Conservation (phyloP, 92 coral and sea anemone genomes). For the Bergia sp. region DNA sequence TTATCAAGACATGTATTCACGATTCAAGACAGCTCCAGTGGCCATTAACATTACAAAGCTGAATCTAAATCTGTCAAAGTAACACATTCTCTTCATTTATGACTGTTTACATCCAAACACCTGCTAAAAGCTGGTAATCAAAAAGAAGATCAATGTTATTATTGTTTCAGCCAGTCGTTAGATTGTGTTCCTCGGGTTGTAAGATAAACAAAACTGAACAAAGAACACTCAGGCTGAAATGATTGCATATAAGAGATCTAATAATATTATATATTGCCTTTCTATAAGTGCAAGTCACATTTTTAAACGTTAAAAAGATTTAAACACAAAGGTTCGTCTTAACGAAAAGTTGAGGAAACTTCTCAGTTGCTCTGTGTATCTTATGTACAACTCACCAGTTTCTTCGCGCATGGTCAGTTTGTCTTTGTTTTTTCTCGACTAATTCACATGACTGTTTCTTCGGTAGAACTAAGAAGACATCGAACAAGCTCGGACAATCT, state of each 20-base stretch:
- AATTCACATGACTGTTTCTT: no score
- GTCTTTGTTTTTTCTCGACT: no score
- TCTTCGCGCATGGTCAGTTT: background rate
- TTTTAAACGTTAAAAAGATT: no score
- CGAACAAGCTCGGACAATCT: no score
- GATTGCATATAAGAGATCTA: background rate
- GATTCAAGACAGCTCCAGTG: no score
- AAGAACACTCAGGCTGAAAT: background rate
- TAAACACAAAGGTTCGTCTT: background rate
- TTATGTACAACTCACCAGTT: background rate
- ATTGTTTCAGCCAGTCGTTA: background rate
- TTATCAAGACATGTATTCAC: background rate
- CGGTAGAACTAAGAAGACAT: no score
- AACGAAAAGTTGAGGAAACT: no score
- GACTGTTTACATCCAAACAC: background rate
- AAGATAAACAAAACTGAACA: background rate
- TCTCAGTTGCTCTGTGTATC: background rate
- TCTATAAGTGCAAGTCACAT: no score
- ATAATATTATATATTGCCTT: background rate
- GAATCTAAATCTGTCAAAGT: constrained; percentile 29
- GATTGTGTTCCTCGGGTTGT: background rate
- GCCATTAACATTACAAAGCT: background rate
- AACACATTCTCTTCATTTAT: background rate
- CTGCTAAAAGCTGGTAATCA: constrained; percentile 11
- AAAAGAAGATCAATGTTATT: background rate